Base-by-base conservation (phyloP, 2,113 vertebrate genomes). In the Haemorhous mexicanus region DNA sequence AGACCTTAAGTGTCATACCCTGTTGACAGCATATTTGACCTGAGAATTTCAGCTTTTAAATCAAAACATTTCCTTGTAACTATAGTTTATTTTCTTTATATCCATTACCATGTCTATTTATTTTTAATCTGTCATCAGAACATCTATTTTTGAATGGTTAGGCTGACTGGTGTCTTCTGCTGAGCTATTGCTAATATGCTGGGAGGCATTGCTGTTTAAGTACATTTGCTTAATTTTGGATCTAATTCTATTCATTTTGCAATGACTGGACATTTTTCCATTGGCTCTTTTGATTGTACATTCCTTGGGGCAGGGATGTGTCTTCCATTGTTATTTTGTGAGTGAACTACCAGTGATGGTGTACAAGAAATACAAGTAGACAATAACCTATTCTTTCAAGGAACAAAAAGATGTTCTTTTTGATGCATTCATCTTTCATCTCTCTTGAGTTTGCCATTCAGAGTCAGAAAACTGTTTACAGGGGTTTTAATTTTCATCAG, bases 61-160 rank as follows among this genome's bases (percentile, higher is more conserved):
- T 80, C 39, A 95, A 88, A 96, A 92, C 59, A 89, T 90, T 93
- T 95, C 73, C 52, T 89, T 96, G 87, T 58, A 93, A 81, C 86
- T 95, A 91, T 58, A 74, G 82, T 96, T 96, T 93, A 84, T 96
- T 94, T 94, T 96, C 89, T 94, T 87, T 91, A 87, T 84, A 84
- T 68, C 79, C 76, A 90, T 89, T 94, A 84, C 62, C 66, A 56
- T 74, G 73, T 93, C 52, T 94, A 66, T 90, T 95, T 95, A 69
- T 89, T 96, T 96, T 95, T 88, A 59, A 83, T 92, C 93, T 96
- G 85, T 95, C 91, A 79, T 87, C 91, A 89, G 84, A 83, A 84
- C 55, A 73, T 94, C 69, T 69, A 3, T 96, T 87, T 93, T 79
- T 74, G 64, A 92, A 68, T 81, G 49, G 58, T 49, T 90, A 87